These are phyloP conservation scores for Meiosimyza decipiens DNA, from an alignment of 2,888 invertebrate genomes.

Conservation along the genomic window DNA sequence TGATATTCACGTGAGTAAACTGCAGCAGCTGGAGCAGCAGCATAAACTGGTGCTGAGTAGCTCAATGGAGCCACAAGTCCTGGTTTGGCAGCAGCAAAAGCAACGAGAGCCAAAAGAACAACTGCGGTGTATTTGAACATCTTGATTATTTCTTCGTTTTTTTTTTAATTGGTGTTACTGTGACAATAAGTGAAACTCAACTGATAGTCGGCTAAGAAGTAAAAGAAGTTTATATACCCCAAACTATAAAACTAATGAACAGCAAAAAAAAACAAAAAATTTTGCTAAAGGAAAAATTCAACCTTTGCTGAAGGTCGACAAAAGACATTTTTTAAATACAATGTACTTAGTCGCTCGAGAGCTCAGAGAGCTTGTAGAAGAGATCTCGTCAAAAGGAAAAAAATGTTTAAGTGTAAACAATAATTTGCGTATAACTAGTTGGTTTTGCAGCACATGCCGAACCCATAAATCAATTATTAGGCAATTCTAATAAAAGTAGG, in stretches of 20 bases:
- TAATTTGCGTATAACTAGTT: too few relatives aligned
- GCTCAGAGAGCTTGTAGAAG: too few relatives aligned
- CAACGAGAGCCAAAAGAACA: conserved; percentile 58
- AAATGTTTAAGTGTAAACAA: too few relatives aligned
- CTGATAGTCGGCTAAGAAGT: neutral
- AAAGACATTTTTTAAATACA: too few relatives aligned
- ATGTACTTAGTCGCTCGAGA: too few relatives aligned
- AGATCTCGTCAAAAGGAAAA: too few relatives aligned
- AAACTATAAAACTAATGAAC: too few relatives aligned
- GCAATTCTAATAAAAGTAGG: conserved; percentile 16
- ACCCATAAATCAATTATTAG: conserved; percentile 29
- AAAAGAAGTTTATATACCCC: too few relatives aligned
- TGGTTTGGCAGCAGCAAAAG: conserved; percentile 60
- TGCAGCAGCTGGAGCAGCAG: conserved; percentile 47
- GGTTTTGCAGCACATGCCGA: conserved; percentile 18
- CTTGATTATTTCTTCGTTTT: conserved; percentile 37
- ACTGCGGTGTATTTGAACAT: conserved; percentile 52
- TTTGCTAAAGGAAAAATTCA: too few relatives aligned
- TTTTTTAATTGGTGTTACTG: neutral
- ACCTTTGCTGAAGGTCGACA: too few relatives aligned
- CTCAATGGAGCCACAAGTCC: conserved; percentile 60
- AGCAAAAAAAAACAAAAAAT: too few relatives aligned
- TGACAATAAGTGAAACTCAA: conserved; percentile 1
- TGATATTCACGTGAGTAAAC: conserved; percentile 69
- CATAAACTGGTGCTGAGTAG: conserved; percentile 52